Percentiles rank a stretch among this genome's conserved stretches.
These are phyloP conservation scores for Nebria salina DNA, from an alignment of 2,888 invertebrate genomes.

Conservation along the genomic window DNA sequence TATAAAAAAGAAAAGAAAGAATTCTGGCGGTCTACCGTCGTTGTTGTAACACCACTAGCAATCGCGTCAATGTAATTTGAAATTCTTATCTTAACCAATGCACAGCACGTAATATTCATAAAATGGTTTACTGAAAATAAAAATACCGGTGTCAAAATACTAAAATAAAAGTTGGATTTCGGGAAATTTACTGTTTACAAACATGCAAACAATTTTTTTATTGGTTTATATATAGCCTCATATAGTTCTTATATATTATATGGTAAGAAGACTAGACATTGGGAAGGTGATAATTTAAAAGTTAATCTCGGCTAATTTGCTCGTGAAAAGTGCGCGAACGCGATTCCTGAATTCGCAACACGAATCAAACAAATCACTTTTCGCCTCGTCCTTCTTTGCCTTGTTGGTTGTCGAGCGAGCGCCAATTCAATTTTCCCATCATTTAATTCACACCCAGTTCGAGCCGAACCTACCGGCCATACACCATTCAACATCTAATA, in stretches of 20 bases:
- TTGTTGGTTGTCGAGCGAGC: not conserved
- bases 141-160: slow-evolving; percentile 28
- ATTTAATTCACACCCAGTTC: slow-evolving; percentile 12
- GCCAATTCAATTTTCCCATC: slow-evolving; percentile 43
- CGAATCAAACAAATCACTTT: slow-evolving; percentile 43
- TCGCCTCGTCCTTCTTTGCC: slow-evolving; percentile 7
- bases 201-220: slow-evolving; percentile 29
- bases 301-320: not conserved
- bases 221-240: not conserved
- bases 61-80: slow-evolving; percentile 37
- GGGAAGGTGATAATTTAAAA: no score
- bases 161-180: slow-evolving; percentile 41
- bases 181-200: slow-evolving; percentile 28
- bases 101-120: slow-evolving; percentile 42
- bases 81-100: slow-evolving; percentile 41
- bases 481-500: slow-evolving; percentile 14
- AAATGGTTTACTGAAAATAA: slow-evolving; percentile 36
- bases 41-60: slow-evolving; percentile 16
- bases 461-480: slow-evolving; percentile 9
- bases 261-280: no score
- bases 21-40: not conserved
- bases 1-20: not conserved
- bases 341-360: slow-evolving; percentile 19
- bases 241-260: no score
- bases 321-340: not conserved